phyloP scores from a whole-genome alignment of 2,888 invertebrate genomes.

The Drosophila mercatorum region DNA sequence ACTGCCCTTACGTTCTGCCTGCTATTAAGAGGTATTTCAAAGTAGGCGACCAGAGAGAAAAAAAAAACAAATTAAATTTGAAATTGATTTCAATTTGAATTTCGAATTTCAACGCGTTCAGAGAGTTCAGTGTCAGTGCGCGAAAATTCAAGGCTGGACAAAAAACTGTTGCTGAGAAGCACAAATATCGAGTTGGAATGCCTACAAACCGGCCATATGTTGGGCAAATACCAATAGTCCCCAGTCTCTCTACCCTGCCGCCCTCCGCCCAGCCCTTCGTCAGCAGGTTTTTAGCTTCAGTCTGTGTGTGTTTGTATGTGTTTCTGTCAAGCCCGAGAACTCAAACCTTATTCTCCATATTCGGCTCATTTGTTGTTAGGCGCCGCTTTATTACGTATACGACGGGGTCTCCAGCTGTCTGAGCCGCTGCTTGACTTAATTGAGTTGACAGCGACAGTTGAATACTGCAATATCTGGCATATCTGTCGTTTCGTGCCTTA shows the following conservation, averaged over 20 bases:
- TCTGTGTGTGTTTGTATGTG: background rate
- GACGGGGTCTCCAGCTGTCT: conserved; percentile 44
- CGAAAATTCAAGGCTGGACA: conserved; percentile 66
- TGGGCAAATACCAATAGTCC: conserved; percentile 56
- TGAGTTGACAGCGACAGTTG: conserved; percentile 38
- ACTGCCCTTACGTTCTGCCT: background rate
- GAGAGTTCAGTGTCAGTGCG: conserved; percentile 73
- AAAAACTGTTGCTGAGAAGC: conserved; percentile 38
- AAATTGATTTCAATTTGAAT: conserved; percentile 80
- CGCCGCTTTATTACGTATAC: conserved; percentile 64
- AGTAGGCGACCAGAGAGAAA: conserved; percentile 8
- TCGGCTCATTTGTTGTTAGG: conserved; percentile 42
- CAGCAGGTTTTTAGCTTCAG: conserved; percentile 1
- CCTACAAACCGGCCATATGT: conserved; percentile 58
- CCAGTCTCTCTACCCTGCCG: conserved; percentile 1
- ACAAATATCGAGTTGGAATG: conserved; percentile 43
- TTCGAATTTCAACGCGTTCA: conserved; percentile 51
- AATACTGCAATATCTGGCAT: conserved; percentile 9
- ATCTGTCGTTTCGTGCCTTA: conserved; percentile 16
- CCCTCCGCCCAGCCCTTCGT: background rate
- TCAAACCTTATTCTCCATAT: conserved; percentile 11
- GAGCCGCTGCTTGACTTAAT: conserved; percentile 40
- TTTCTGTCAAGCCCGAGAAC: background rate
- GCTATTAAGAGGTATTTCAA: conserved; percentile 8
- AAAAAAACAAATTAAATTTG: conserved; percentile 64